A percentile compares a stretch with the other conserved stretches of the same genome.
Conservation (phyloP, 2,113 vertebrate species). For the Anthoscopus minutus region DNA sequence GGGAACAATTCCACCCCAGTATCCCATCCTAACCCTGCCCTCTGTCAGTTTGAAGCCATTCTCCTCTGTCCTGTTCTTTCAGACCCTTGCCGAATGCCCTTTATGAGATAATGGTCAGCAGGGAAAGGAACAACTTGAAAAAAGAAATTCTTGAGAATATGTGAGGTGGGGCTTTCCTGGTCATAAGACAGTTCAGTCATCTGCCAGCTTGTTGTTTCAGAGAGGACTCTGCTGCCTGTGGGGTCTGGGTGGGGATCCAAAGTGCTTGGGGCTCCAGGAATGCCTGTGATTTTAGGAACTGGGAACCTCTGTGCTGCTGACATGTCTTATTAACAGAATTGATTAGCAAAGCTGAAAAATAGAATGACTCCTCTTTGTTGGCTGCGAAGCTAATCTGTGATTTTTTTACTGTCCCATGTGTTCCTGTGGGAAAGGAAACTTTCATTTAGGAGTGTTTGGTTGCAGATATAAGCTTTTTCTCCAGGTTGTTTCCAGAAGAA, state of each 20-base stretch:
- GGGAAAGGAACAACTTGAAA: not conserved
- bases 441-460: not conserved
- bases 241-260: not conserved
- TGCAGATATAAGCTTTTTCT: not conserved
- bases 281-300: not conserved
- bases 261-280: not conserved
- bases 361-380: not conserved
- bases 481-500: not conserved
- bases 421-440: not conserved
- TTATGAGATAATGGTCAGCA: not conserved
- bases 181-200: not conserved
- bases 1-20: not conserved
- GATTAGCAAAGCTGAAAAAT: not conserved
- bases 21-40: not conserved
- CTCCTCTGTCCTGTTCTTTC: not conserved
- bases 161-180: not conserved
- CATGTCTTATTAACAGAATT: not conserved
- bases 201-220: not conserved
- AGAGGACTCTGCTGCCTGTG: not conserved
- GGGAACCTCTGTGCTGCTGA: not conserved
- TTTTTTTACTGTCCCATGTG: not conserved
- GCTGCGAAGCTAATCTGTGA: not conserved
- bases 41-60: not conserved
- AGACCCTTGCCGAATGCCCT: not conserved
- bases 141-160: rapidly evolving